Base-by-base conservation (phyloP, 2,888 invertebrate species). In the Ormyrus labotus region DNA sequence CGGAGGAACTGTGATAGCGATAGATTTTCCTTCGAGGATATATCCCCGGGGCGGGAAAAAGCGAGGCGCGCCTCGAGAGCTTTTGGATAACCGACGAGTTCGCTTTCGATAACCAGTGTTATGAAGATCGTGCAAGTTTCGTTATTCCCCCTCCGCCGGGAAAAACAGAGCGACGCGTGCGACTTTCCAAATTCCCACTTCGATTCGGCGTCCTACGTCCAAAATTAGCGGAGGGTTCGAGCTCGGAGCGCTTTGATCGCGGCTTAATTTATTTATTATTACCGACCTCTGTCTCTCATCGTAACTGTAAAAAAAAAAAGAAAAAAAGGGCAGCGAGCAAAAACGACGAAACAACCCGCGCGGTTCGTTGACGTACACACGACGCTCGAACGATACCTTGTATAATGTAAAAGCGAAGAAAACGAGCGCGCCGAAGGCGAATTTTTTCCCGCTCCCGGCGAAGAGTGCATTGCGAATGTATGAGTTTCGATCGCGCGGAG, bases 1-100 rank as follows among this genome's bases (percentile, higher is more conserved):
- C 10, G 11, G 51, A 8, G 65, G 73, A 78, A 82, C 85, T 82
- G 84, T 83, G 84, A 84, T 85, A 85, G 81, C 80, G 83, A 83
- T 77, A 83, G 34, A 34, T 34, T 34, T 34, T 34, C 34, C 34
- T 34, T 34, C 34, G 34, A 34, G 73, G 81, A 82, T 57, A 69
- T 65, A 61, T 69, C 11, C 53, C 65, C 53, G 34, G 19, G 19
- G 50, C 58, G 61, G 72, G n/a, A 57, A 69, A 45, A 63, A 64
- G 50, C 79, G 75, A 67, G 63, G 45, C 47, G 61, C 47, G 55
- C 65, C 60, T 60, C 34, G 34, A 34, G 34, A 34, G 19, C 1
- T 34, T 34, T 34, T 34, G 3, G 34, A 3, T 4, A 4, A 4
- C 34, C 19, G 19, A 19, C 19, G 19, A 19, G 19, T 19, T 19